Conservation (phyloP, 2,888 invertebrate genomes). For the Apamea crenata region DNA sequence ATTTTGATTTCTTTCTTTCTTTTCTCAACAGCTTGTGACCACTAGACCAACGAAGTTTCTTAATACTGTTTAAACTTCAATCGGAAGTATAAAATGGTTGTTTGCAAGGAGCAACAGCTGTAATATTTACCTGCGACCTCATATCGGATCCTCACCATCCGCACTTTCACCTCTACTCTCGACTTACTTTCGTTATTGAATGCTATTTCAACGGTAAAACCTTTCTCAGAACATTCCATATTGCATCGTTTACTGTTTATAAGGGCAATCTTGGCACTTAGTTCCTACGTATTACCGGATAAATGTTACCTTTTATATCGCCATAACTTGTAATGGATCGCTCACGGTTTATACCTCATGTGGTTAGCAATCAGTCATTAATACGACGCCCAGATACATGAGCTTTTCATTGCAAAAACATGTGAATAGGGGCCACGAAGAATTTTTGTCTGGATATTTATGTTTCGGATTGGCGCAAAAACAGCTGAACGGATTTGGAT, state of each 20-base stretch:
- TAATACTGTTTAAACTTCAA: constrained; percentile 16
- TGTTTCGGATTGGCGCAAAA: too few relatives aligned
- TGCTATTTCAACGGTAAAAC: constrained; percentile 61
- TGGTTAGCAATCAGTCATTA: constrained; percentile 40
- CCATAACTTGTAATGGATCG: constrained; percentile 49
- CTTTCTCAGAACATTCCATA: constrained; percentile 50
- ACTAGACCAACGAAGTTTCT: not conserved
- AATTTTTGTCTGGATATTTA: not conserved
- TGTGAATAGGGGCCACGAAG: not conserved
- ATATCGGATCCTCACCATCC: constrained; percentile 45
- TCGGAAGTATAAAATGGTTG: constrained; percentile 28
- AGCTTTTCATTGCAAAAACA: constrained; percentile 24
- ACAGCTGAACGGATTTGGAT: too few relatives aligned
- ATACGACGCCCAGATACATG: constrained; percentile 9
- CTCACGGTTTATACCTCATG: constrained; percentile 35
- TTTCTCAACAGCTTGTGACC: not conserved
- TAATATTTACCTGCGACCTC: constrained; percentile 50
- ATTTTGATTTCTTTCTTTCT: not conserved
- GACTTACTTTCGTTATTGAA: constrained; percentile 62
- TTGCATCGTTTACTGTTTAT: constrained; percentile 46
- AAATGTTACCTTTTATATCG: constrained; percentile 50
- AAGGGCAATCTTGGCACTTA: constrained; percentile 54
- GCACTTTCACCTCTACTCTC: constrained; percentile 62
- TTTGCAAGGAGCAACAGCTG: constrained; percentile 35
- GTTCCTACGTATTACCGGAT: constrained; percentile 42